These are phyloP conservation scores for Leucophora obtusa DNA, from an alignment of 2,888 invertebrate species.

Conservation along the genomic window DNA sequence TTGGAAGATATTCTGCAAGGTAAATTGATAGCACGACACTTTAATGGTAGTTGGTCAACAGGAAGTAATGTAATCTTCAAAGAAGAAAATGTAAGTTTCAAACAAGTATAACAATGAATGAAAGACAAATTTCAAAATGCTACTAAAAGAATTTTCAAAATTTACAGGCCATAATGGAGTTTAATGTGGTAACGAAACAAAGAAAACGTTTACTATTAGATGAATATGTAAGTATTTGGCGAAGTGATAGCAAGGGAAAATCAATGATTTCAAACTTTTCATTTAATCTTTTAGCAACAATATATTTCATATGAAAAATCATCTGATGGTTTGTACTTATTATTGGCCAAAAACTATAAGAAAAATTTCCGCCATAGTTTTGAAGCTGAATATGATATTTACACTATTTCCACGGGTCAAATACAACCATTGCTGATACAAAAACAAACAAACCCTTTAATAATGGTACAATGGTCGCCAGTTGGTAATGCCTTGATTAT, in stretches of 20 bases:
- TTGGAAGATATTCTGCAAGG: conserved; percentile 87
- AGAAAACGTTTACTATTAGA: conserved; percentile 68
- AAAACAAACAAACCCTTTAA: conserved; percentile 78
- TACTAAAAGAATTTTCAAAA: conserved; percentile 60
- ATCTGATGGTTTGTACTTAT: conserved; percentile 82
- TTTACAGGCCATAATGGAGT: conserved; percentile 72
- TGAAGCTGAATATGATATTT: conserved; percentile 85
- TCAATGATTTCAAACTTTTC: background rate
- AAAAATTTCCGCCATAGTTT: conserved; percentile 90
- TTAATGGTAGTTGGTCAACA: conserved; percentile 90
- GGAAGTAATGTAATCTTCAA: conserved; percentile 84
- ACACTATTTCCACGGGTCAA: conserved; percentile 82
- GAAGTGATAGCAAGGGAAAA: background rate
- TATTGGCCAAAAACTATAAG: conserved; percentile 82
- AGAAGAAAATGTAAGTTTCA: conserved; percentile 75
- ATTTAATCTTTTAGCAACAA: conserved; percentile 68
- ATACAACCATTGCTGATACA: conserved; percentile 75
- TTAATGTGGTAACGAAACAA: conserved; percentile 68
- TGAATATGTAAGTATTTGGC: conserved; percentile 64
- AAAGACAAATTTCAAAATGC: conserved; percentile 53
- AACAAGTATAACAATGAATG: conserved; percentile 28
- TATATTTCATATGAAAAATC: conserved; percentile 81
- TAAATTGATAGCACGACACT: conserved; percentile 82
- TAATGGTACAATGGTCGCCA: conserved; percentile 89
- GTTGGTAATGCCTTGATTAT: conserved; percentile 85